These are phyloP conservation scores for Silvanus unidentatus DNA, from an alignment of 2,888 invertebrate genomes.

Conservation along the genomic window DNA sequence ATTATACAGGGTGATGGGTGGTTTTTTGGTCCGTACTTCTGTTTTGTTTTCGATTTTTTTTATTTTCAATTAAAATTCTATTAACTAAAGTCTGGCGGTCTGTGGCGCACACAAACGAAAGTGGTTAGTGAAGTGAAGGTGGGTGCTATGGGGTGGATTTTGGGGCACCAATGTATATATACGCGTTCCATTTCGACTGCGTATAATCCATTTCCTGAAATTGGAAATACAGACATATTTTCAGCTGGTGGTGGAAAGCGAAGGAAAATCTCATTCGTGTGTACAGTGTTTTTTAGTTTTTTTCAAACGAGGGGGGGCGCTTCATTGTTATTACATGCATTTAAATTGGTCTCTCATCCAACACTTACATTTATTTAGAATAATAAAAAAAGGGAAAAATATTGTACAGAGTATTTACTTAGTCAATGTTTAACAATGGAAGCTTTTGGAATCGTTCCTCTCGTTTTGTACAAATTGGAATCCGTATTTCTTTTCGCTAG, in stretches of 20 bases:
- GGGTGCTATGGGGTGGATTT: no score
- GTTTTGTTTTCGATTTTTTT: background rate
- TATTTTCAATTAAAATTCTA: constrained; percentile 11
- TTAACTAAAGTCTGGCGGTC: constrained; percentile 7
- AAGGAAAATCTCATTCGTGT: no score
- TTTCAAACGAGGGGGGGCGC: no score
- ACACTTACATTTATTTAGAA: constrained; percentile 9
- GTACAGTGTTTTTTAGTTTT: constrained; percentile 2
- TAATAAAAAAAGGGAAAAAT: no score
- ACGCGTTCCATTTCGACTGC: constrained; percentile 9
- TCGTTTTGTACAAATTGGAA: no score
- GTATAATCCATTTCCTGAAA: constrained; percentile 27
- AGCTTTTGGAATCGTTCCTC: no score
- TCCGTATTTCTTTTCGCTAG: no score
- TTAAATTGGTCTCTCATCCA: constrained; percentile 18
- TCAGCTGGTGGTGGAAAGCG: constrained; percentile 14
- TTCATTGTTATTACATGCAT: constrained; percentile 27
- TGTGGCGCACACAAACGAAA: background rate
- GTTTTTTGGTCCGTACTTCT: no score
- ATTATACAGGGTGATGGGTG: no score
- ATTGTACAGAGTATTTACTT: no score
- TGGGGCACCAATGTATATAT: background rate
- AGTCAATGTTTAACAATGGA: no score
- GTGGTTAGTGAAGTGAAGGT: no score
- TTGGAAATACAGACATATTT: constrained; percentile 26